Percentiles rank a stretch among this genome's conserved stretches.
These are phyloP conservation scores for Tigriopus japonicus DNA, from an alignment of 1,140 invertebrate genomes.

Conservation along the genomic window DNA sequence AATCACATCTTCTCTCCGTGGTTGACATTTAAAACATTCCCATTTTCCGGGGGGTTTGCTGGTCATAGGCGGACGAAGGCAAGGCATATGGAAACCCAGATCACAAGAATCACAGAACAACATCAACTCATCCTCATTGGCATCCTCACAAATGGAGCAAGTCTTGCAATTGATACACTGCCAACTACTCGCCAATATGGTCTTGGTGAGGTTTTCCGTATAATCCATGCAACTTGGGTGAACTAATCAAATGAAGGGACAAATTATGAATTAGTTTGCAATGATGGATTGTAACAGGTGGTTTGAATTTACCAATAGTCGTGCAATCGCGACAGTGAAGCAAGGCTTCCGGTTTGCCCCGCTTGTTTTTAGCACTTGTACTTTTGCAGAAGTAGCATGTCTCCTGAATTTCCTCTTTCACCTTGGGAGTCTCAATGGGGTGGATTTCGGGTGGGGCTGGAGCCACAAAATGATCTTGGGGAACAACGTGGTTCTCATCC, in stretches of 20 bases:
- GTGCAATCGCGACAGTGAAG: constrained; percentile 4
- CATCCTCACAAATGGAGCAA: not conserved
- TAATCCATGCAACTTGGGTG: constrained; percentile 14
- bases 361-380: not conserved
- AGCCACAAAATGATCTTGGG: not conserved
- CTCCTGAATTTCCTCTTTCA: too few relatives aligned
- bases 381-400: too few relatives aligned
- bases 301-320: not conserved
- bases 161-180: constrained; percentile 12
- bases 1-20: not conserved
- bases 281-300: too few relatives aligned
- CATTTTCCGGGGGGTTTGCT: not conserved
- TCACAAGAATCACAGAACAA: constrained; percentile 12
- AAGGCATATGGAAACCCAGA: constrained; percentile 2
- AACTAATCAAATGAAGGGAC: not conserved
- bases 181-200: constrained; percentile 6
- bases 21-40: constrained; percentile 1
- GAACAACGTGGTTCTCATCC: not conserved
- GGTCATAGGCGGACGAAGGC: not conserved
- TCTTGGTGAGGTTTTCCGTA: constrained; percentile 6
- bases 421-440: too few relatives aligned
- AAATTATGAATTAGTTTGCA: not conserved
- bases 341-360: not conserved
- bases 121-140: constrained; percentile 3
- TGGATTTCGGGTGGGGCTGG: not conserved